Evolutionary conservation across 2,797 vertebrate genomes (phyloP).

Genomic region (Anguilla anguilla): DNA sequence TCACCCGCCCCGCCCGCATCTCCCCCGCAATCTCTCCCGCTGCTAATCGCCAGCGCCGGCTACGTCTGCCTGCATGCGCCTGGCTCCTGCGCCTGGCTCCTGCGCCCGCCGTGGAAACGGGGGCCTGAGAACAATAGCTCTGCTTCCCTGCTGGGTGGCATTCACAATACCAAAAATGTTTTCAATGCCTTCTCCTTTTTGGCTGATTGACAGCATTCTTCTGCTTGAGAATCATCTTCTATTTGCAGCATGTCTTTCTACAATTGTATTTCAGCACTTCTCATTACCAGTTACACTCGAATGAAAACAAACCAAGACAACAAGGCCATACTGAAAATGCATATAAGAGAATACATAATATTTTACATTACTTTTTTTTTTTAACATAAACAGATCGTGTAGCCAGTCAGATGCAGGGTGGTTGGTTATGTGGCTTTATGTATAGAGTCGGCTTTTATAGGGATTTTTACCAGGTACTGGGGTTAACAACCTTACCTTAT

Average conservation of each 20-base stretch:
- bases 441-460: no score
- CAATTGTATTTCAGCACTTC: background rate
- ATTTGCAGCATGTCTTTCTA: background rate
- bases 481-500: no score
- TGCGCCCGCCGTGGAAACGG: background rate
- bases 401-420: no score
- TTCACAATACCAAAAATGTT: background rate
- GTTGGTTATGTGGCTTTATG: no score
- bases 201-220: background rate
- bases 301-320: background rate
- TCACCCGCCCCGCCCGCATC: background rate
- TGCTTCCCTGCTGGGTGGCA: background rate
- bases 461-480: no score
- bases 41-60: background rate
- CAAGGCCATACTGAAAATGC: background rate
- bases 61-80: background rate
- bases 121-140: background rate
- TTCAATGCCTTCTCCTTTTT: background rate
- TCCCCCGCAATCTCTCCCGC: background rate
- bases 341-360: background rate
- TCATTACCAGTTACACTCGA: background rate
- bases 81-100: background rate
- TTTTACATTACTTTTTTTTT: background rate
- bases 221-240: background rate
- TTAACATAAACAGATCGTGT: no score